Evolutionary conservation across 2,888 invertebrate genomes (phyloP).

Genomic region (Drosophila cognata): DNA sequence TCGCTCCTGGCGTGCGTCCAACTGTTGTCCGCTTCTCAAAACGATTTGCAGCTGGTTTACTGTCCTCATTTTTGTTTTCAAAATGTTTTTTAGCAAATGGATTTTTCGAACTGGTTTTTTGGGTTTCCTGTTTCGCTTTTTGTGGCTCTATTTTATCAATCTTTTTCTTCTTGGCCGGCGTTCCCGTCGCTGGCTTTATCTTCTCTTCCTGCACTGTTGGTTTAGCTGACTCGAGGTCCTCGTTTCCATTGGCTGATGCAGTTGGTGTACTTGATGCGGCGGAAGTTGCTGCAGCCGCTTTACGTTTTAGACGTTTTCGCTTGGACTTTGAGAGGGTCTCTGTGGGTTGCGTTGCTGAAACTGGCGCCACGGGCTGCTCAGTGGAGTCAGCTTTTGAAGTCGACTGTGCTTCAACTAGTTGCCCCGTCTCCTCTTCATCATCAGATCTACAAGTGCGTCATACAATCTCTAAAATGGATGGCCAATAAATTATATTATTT

Average conservation of each 20-base stretch:
- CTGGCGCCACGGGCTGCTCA: constrained; percentile 4
- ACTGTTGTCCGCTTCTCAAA: constrained; percentile 38
- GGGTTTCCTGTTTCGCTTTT: not conserved
- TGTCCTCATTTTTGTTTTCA: constrained; percentile 15
- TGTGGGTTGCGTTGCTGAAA: constrained; percentile 3
- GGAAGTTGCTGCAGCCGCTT: constrained; percentile 57
- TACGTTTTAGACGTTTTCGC: constrained; percentile 66
- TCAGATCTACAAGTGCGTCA: constrained; percentile 73
- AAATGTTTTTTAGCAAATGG: constrained; percentile 36
- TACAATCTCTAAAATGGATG: not conserved
- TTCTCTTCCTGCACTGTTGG: constrained; percentile 1
- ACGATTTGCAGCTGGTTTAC: constrained; percentile 15
- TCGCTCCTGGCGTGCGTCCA: constrained; percentile 10
- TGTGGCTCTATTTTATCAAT: constrained; percentile 1
- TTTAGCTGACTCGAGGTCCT: not conserved
- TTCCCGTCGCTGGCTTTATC: not conserved
- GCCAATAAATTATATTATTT: not conserved
- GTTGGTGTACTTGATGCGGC: not conserved
- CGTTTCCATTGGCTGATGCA: not conserved
- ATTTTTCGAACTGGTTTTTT: constrained; percentile 28
- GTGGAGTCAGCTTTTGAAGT: constrained; percentile 1
- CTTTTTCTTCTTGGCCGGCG: constrained; percentile 24
- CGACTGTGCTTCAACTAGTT: constrained; percentile 20
- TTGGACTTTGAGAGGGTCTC: constrained; percentile 65
- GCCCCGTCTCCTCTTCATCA: constrained; percentile 70